Evolutionary conservation across 2,888 invertebrate species (phyloP).

Genomic region (Trachelus stipa): DNA sequence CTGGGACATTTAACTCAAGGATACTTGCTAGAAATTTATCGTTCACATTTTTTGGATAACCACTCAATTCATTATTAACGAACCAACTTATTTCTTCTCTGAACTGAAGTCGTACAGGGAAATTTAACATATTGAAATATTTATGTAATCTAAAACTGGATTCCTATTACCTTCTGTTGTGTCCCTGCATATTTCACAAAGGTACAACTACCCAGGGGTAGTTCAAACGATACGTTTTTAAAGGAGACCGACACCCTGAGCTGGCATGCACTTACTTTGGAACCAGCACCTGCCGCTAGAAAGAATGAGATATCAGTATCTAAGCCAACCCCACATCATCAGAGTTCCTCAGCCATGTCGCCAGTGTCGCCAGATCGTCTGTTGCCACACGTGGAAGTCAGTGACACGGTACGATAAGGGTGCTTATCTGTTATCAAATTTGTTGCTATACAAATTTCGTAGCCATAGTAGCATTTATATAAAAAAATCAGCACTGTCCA

Average conservation of each 20-base stretch:
- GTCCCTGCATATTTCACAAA: no score
- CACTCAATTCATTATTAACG: no score
- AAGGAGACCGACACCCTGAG: constrained; percentile 61
- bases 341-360: background rate
- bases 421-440: no score
- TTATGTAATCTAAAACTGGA: no score
- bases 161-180: no score
- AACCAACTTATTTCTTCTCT: no score
- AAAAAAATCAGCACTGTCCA: no score
- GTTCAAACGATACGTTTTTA: background rate
- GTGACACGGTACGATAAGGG: constrained; percentile 28
- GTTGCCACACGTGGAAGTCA: constrained; percentile 26
- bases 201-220: no score
- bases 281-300: constrained; percentile 51
- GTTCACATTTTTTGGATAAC: no score
- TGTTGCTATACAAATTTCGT: background rate
- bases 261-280: constrained; percentile 60
- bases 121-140: no score
- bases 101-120: no score
- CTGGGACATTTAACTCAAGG: background rate
- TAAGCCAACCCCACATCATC: constrained; percentile 30
- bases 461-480: background rate
- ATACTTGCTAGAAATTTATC: no score
- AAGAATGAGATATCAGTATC: constrained; percentile 41
- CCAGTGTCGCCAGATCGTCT: constrained; percentile 26